Evolutionary conservation across 2,888 invertebrate genomes (phyloP), one percentile per base, ranked within the genome.

Genomic region (Slavum lentiscoides): DNA sequence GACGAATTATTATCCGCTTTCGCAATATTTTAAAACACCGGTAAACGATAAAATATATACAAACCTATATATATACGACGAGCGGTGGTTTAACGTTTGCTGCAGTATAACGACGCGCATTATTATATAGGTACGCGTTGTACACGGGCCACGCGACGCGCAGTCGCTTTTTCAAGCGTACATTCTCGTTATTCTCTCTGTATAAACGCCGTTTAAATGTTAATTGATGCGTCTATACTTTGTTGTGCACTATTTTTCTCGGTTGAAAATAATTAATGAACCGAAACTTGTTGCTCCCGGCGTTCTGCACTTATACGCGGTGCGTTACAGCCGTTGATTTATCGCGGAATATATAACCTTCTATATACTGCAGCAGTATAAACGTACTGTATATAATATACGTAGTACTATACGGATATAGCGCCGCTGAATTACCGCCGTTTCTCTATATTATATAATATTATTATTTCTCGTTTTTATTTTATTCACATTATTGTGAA

Each of bases 231-330:
- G 30, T 30, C 30, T 30, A 30, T 4, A 30, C n/a, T 30, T 21
- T 9, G 13, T 11, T 11, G 23, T n/a, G 30, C 30, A 19, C 53
- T 53, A n/a, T 53, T 74, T 74, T 62, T 62, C 30, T 62, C 30
- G n/a, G 59, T 58, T 43, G 7, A n/a, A 43, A 76, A 76, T 59
- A 68, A 76, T 76, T n/a, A 43, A 58, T n/a, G 43, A 49, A 76
- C 39, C n/a, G 7, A 67, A 43, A 67, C 68, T 68, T 68, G 75
- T 76, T 68, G 43, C 30, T n/a, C 30, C 15, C 23, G 30, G 30
- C 30, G 30, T n/a, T n/a, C n/a, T n/a, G 30, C 30, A 30, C 4
- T 30, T 30, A 30, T 30, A 30, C 30, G 4, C 30, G 30, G 30
- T 30, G 1, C 2, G 30, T 30, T 30, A 1, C 4, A 23, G 67